A percentile compares a stretch with the other conserved stretches of the same genome.
Evolutionary conservation across 2,888 invertebrate species (phyloP).

Genomic region (Schizaphis graminum): DNA sequence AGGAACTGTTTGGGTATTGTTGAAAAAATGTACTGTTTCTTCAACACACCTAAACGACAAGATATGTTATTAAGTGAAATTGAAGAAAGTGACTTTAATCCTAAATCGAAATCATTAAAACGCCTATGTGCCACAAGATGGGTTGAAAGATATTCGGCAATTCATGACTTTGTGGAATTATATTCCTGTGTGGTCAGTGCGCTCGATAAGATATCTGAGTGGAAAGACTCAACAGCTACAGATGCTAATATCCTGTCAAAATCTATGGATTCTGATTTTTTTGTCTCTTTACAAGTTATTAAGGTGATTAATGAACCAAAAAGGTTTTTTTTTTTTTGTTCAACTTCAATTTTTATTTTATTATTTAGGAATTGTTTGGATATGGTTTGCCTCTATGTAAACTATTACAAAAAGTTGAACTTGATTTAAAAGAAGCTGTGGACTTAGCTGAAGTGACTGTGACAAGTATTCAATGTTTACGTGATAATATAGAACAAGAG

Average conservation of each 20-base stretch:
- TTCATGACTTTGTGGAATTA: slow-evolving; percentile 16
- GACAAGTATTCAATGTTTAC: slow-evolving; percentile 10
- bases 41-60: background rate
- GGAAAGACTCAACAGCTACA: slow-evolving; percentile 6
- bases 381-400: slow-evolving; percentile 13
- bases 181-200: background rate
- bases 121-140: background rate
- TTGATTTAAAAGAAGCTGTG: slow-evolving; percentile 35
- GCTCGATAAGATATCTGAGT: background rate
- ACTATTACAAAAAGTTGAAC: slow-evolving; percentile 29
- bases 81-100: background rate
- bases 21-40: slow-evolving; percentile 21
- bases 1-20: background rate
- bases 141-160: background rate
- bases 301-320: background rate
- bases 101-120: background rate
- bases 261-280: slow-evolving; percentile 22
- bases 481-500: slow-evolving; percentile 13
- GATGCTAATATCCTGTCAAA: background rate
- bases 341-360: slow-evolving; percentile 15
- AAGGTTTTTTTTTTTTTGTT: background rate
- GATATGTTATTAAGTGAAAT: background rate
- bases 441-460: slow-evolving; percentile 6
- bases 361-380: background rate
- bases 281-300: slow-evolving; percentile 4